Percentiles rank a stretch among this genome's conserved stretches.
Evolutionary conservation across 2,888 invertebrate species (phyloP).

Genomic region (Phengaris alcon): DNA sequence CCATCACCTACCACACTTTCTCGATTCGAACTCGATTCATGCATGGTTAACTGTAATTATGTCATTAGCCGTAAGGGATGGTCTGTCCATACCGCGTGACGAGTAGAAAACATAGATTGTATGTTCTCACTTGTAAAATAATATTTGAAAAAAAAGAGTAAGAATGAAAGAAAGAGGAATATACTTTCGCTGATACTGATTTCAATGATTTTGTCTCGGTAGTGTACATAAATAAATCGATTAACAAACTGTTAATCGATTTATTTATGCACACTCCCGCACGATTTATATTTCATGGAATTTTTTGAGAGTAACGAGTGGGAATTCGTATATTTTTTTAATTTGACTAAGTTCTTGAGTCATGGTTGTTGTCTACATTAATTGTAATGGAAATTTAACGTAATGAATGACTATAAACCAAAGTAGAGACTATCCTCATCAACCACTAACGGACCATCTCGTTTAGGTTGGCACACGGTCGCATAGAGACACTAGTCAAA

Average conservation of each 20-base stretch:
- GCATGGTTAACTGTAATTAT: slow-evolving; percentile 8
- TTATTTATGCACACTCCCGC: background rate
- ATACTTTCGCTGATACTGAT: slow-evolving; percentile 14
- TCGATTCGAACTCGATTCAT: slow-evolving; percentile 24
- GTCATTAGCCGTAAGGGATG: slow-evolving; percentile 19
- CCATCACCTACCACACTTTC: slow-evolving; percentile 24
- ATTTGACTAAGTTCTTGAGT: too few relatives aligned
- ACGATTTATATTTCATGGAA: background rate
- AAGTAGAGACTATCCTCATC: too few relatives aligned
- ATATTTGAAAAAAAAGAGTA: background rate
- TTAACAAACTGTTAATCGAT: background rate
- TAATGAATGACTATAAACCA: too few relatives aligned
- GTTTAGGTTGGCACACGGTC: too few relatives aligned
- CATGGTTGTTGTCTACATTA: too few relatives aligned
- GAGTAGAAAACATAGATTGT: background rate
- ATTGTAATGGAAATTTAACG: too few relatives aligned
- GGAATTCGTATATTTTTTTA: too few relatives aligned
- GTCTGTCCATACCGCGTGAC: background rate
- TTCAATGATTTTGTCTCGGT: background rate
- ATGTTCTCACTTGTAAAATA: background rate
- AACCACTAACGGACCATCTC: too few relatives aligned
- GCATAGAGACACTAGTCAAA: too few relatives aligned
- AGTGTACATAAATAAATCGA: background rate
- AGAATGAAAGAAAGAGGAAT: background rate
- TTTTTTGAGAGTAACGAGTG: too few relatives aligned